These are phyloP conservation scores for Drosophila ironensis DNA, from an alignment of 1,140 invertebrate species.

Conservation along the genomic window DNA sequence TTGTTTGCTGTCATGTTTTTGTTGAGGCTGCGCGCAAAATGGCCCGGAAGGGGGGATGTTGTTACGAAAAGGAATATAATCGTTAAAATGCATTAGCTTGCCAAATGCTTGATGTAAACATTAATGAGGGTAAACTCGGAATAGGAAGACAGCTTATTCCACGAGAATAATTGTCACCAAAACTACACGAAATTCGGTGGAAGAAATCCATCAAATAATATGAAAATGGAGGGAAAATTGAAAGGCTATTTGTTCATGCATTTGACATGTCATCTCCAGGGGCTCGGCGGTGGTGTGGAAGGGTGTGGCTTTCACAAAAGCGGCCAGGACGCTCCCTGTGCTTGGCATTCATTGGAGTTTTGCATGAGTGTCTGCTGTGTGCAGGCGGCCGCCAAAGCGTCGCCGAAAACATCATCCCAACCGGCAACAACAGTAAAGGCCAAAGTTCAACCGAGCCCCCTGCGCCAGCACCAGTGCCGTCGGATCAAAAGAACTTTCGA, in stretches of 20 bases:
- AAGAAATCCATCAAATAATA: conserved; percentile 52
- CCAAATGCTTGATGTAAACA: too few species aligned
- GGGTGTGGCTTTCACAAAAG: conserved; percentile 38
- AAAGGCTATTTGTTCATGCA: conserved; percentile 55
- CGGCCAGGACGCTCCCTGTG: conserved; percentile 30
- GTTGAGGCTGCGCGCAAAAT: conserved; percentile 22
- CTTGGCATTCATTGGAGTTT: conserved; percentile 58
- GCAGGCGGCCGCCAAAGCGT: conserved; percentile 60
- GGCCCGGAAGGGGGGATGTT: too few species aligned
- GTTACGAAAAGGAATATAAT: too few species aligned
- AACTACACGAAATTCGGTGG: too few species aligned
- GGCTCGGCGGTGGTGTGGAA: background rate
- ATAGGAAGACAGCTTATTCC: too few species aligned
- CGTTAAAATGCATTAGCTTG: too few species aligned
- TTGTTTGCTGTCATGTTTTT: conserved; percentile 74
- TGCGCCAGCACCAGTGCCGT: background rate
- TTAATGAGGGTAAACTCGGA: too few species aligned
- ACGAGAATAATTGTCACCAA: too few species aligned
- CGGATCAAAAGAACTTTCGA: conserved; percentile 38
- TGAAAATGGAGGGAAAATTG: conserved; percentile 29
- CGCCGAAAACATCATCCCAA: conserved; percentile 67
- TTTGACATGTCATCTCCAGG: conserved; percentile 68
- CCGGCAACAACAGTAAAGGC: conserved; percentile 29
- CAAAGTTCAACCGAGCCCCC: background rate
- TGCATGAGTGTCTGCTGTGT: conserved; percentile 30